A percentile compares a stretch with the other conserved stretches of the same genome.
These are phyloP conservation scores for Drosophila sucinea DNA, from an alignment of 1,140 invertebrate species.

Conservation along the genomic window DNA sequence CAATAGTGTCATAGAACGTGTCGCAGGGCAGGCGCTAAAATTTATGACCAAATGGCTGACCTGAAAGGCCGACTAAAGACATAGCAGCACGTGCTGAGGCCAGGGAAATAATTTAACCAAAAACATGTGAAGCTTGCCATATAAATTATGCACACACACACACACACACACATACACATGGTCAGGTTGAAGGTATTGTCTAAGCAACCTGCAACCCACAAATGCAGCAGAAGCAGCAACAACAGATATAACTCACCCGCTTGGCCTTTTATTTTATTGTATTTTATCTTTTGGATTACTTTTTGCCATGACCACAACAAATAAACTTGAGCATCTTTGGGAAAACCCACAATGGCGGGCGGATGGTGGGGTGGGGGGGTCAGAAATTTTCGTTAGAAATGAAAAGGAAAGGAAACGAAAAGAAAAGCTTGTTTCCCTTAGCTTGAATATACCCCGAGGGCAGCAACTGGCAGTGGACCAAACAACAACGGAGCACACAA, in stretches of 20 bases:
- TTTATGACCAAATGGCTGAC: conserved; percentile 78
- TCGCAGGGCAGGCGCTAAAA: conserved; percentile 75
- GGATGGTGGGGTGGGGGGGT: neutral
- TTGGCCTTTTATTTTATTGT: conserved; percentile 81
- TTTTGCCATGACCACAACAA: conserved; percentile 81
- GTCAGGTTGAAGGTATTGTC: conserved; percentile 72
- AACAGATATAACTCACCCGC: conserved; percentile 72
- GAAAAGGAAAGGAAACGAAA: conserved; percentile 62
- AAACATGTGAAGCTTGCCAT: conserved; percentile 76
- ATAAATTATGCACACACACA: conserved; percentile 74
- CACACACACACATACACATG: conserved; percentile 37
- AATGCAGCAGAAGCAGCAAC: conserved; percentile 45
- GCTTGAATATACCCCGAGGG: conserved; percentile 53
- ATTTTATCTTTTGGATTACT: conserved; percentile 81
- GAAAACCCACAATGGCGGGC: conserved; percentile 35
- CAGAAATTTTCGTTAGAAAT: conserved; percentile 26
- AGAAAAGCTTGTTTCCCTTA: conserved; percentile 57
- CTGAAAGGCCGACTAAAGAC: conserved; percentile 53
- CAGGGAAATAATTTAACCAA: conserved; percentile 77
- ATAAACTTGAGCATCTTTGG: conserved; percentile 78
- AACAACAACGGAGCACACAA: conserved; percentile 56
- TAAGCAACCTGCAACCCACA: conserved; percentile 62
- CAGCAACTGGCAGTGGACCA: conserved; percentile 28
- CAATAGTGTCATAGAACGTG: conserved; percentile 79
- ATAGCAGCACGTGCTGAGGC: conserved; percentile 60